Conservation (phyloP, 2,888 invertebrate species). For the Callyntrura guangdongensis region DNA sequence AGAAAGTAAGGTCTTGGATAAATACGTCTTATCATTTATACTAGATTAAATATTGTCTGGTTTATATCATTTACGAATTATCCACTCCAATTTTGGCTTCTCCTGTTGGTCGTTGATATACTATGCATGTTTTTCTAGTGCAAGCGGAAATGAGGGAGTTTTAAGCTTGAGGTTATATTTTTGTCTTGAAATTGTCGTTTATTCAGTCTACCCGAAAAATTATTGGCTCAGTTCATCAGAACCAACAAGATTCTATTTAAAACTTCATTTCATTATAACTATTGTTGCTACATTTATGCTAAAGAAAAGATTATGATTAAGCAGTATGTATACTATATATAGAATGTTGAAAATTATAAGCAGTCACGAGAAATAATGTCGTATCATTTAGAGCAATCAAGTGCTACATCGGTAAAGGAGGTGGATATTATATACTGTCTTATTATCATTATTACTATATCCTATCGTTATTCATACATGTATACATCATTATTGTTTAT, state of each 20-base stretch:
- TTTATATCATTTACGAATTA: background rate
- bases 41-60: background rate
- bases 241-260: constrained; percentile 23
- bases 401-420: constrained; percentile 42
- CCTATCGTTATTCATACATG: constrained; percentile 55
- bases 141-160: background rate
- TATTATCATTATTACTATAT: constrained; percentile 12
- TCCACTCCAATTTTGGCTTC: constrained; percentile 53
- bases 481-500: constrained; percentile 67
- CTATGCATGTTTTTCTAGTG: background rate
- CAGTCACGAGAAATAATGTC: no score
- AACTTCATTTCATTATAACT: background rate
- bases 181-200: background rate
- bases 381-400: constrained; percentile 46
- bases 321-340: no score
- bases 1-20: background rate
- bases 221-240: constrained; percentile 26
- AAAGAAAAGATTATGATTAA: constrained; percentile 27
- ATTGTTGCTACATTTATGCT: constrained; percentile 62
- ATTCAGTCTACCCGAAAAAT: background rate
- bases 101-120: constrained; percentile 50
- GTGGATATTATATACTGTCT: constrained; percentile 61
- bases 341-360: no score
- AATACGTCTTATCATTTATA: constrained; percentile 9
- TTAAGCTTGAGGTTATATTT: constrained; percentile 12